These are phyloP conservation scores for Bergia sp. DNA, from an alignment of 92 coral and sea anemone genomes.

Conservation along the genomic window DNA sequence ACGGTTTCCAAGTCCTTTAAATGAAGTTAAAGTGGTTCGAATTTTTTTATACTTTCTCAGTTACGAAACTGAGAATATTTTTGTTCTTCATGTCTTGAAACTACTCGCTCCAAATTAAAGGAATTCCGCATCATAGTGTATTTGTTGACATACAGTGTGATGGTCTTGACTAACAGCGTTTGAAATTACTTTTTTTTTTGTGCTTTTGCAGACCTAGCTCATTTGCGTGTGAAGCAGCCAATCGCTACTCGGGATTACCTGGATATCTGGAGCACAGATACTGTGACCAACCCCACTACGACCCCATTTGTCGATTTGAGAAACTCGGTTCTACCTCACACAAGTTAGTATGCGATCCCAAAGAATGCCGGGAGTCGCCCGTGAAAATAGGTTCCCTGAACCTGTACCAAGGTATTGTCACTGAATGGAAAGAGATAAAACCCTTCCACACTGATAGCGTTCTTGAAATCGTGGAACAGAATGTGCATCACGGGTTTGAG, in stretches of 20 bases:
- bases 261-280: constrained; percentile 11
- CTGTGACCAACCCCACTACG: neutral
- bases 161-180: no score
- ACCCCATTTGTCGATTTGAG: neutral
- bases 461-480: constrained; percentile 1
- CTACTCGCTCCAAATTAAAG: no score
- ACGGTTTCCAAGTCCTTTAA: no score
- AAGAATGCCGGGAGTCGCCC: neutral
- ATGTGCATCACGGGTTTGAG: constrained; percentile 18
- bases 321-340: neutral
- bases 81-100: no score
- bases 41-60: no score
- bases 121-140: no score
- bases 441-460: neutral
- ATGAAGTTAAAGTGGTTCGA: no score
- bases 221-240: constrained; percentile 6
- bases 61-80: no score
- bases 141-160: no score
- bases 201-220: neutral
- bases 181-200: neutral
- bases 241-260: constrained; percentile 12
- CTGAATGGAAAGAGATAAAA: neutral
- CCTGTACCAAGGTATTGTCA: neutral
- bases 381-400: neutral
- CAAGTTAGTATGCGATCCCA: constrained; percentile 10